Evolutionary conservation across 2,797 vertebrate species (phyloP), one percentile per base, ranked within the genome.

Genomic region (Mormyrus hasselquistii): DNA sequence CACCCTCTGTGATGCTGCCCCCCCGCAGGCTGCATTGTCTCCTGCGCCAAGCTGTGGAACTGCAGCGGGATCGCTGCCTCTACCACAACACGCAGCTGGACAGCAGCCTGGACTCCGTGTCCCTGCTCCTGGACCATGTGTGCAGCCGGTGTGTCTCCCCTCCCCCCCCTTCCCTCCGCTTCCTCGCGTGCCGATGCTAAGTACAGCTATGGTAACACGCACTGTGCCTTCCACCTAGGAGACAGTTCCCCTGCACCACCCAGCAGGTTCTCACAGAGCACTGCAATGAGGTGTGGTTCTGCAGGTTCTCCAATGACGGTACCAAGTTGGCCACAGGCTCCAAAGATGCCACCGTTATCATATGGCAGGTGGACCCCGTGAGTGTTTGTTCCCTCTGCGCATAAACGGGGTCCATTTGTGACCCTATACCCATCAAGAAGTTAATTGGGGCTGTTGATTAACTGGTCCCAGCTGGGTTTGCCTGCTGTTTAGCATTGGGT

Each of bases 261-360:
- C 98, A 99, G 93, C 98, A 99, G 95, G 98, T 99, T 92, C 96
- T 99, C 69, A 99, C 98, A 1, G 98, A 99, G 91, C 98, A 99
- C 94, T 99, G 98, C 95, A 99, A 99, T 69, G 98, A 99, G 95
- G 98, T 99, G 73, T 99, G 98, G 98, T 99, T 99, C 96, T 99
- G 98, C 95, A 99, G 99, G 94, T 99, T 99, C 93, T 99, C 98
- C 92, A 99, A 99, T 0, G 97, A 99, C 0, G 98, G 98, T 95
- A 98, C 98, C 93, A 99, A 98, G 95, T 94, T 99, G 96, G 98
- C 98, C 90, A 98, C 98, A 1, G 98, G 98, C 91, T 99, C 98
- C 90, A 99, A 99, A 95, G 98, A 99, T 92, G 98, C 98, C 88
- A 99, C 98, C 88, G 97, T 99, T 93, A 99, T 99, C 89, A 95